Evolutionary conservation across 2,797 vertebrate species (phyloP).

Genomic region (Lateolabrax maculatus): DNA sequence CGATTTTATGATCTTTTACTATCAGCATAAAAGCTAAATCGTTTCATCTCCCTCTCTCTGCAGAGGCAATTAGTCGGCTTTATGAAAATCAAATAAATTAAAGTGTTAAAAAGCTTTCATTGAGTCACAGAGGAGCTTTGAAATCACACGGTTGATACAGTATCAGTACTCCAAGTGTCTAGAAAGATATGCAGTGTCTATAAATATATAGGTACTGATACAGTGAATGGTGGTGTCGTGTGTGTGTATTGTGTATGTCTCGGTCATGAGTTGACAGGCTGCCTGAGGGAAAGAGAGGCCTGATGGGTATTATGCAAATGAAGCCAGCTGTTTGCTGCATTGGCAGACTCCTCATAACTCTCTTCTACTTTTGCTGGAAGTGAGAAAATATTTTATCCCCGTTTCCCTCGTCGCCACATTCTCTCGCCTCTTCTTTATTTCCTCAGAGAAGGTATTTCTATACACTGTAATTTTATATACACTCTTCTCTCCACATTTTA

Average conservation of each 20-base stretch:
- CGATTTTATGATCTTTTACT: conserved; percentile 70
- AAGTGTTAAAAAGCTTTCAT: conserved; percentile 58
- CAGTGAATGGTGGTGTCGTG: conserved; percentile 28
- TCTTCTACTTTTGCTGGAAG: conserved; percentile 65
- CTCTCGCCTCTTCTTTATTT: conserved; percentile 63
- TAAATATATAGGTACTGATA: conserved; percentile 38
- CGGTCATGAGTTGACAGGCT: conserved; percentile 81
- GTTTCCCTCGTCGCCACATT: conserved; percentile 34
- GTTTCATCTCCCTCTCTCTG: conserved; percentile 53
- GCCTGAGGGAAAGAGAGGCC: conserved; percentile 80
- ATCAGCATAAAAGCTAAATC: conserved; percentile 65
- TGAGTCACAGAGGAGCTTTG: conserved; percentile 47
- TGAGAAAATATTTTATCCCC: conserved; percentile 61
- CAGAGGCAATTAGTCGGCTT: conserved; percentile 63
- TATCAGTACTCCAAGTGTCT: conserved; percentile 18
- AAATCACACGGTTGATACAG: conserved; percentile 23
- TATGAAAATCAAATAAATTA: conserved; percentile 70
- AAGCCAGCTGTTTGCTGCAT: conserved; percentile 87
- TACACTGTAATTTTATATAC: conserved; percentile 50
- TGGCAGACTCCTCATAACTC: conserved; percentile 78
- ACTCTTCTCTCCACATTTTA: conserved; percentile 30
- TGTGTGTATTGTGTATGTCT: conserved; percentile 55
- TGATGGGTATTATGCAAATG: conserved; percentile 89
- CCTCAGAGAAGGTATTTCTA: conserved; percentile 61
- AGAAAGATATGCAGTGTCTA: conserved; percentile 1